These are phyloP conservation scores for Okapia johnstoni DNA, from an alignment of 2,113 vertebrate species.

Conservation along the genomic window DNA sequence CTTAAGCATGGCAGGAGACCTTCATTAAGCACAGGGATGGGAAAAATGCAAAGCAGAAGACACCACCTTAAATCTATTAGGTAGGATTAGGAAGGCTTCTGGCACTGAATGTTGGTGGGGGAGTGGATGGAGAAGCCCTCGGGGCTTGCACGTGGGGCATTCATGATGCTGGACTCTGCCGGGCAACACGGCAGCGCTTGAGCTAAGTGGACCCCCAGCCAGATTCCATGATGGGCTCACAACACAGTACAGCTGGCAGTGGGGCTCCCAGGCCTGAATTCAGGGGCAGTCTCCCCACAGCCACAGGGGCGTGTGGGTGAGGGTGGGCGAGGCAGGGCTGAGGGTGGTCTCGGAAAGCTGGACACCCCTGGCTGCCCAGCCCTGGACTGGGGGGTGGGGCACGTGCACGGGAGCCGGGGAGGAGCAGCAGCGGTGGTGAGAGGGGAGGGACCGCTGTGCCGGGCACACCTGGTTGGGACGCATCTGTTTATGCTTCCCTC, in stretches of 20 bases:
- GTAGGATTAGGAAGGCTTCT: neutral
- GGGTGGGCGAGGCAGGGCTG: neutral
- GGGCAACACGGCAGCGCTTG: neutral
- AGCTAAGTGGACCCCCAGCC: fast-evolving
- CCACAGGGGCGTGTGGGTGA: fast-evolving
- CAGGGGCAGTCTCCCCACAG: fast-evolving
- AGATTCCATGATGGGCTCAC: neutral
- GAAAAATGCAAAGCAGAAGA: neutral
- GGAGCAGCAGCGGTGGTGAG: fast-evolving
- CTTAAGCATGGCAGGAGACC: fast-evolving
- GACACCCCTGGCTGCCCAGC: neutral
- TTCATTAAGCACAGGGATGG: neutral
- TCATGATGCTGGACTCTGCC: neutral
- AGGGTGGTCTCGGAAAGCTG: neutral
- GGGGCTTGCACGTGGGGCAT: fast-evolving
- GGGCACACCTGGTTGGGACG: fast-evolving
- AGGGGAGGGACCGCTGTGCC: fast-evolving
- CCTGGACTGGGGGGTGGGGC: neutral
- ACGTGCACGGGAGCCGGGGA: fast-evolving
- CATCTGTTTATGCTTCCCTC: neutral
- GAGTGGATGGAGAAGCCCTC: neutral
- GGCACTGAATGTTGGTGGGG: neutral
- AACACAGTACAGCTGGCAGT: fast-evolving
- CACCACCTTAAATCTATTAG: neutral
- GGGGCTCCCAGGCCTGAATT: neutral